Evolutionary conservation across 2,888 invertebrate genomes (phyloP).

Genomic region (Nomada hirtipes): DNA sequence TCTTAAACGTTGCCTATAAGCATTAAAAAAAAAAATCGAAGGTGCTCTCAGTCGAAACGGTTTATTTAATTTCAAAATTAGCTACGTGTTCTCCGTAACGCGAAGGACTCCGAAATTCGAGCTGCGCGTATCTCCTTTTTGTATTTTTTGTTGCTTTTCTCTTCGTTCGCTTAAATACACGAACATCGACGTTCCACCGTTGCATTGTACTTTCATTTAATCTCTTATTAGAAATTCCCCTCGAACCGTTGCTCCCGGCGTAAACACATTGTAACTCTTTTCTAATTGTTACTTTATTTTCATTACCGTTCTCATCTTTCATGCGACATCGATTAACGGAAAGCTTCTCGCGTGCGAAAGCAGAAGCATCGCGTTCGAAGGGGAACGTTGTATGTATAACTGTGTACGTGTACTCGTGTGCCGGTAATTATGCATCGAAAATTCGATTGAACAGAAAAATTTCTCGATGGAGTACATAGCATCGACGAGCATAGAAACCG

Average conservation of each 20-base stretch:
- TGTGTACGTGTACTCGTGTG: not conserved
- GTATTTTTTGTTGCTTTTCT: not conserved
- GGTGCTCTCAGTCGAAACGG: constrained; percentile 57
- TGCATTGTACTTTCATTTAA: constrained; percentile 45
- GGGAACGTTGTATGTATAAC: constrained; percentile 2
- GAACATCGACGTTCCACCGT: constrained; percentile 13
- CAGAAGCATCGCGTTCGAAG: not conserved
- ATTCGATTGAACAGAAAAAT: no score
- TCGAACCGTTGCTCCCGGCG: not conserved
- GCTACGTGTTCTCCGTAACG: constrained; percentile 27
- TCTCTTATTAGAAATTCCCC: constrained; percentile 18
- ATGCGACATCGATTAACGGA: no score
- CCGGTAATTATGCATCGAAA: no score
- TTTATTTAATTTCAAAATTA: constrained; percentile 29
- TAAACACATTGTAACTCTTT: not conserved
- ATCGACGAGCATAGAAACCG: no score
- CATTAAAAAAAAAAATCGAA: constrained; percentile 58
- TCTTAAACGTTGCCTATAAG: constrained; percentile 59
- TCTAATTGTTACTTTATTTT: not conserved
- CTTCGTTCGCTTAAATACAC: not conserved
- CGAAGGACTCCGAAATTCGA: constrained; percentile 22
- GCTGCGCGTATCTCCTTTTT: not conserved
- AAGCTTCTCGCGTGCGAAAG: constrained; percentile 1
- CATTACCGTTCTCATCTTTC: no score
- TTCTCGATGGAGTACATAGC: no score